Evolutionary conservation across 53 echinoderm and acorn worm species (phyloP), one percentile per base, ranked within the genome.

Genomic region (Antedon mediterranea): DNA sequence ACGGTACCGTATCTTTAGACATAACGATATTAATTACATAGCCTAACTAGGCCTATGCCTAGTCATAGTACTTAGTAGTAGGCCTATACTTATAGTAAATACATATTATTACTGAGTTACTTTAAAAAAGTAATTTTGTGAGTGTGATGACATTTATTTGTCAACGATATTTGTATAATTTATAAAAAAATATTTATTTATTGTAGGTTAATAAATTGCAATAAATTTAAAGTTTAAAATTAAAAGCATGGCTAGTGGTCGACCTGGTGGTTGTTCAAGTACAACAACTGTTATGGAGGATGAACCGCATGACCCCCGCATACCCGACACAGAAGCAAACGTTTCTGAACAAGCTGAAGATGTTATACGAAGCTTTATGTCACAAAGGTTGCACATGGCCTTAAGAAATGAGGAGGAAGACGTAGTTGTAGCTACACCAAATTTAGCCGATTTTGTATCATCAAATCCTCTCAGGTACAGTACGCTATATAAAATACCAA

Each of bases 331-430:
- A 11, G 91, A 91, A 80, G 91, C 89, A 28, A 89, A 89, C 81
- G 95, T 95, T 13, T 79, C 75, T 0, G 89, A 92, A 34, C 91
- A 95, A 79, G 91, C 95, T 28, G 91, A 95, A 31, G 81, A 78
- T 4, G 90, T 95, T 30, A 91, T 95, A 18, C 32, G 89, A 26
- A 95, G 84, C 73, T 95, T 92, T 84, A 88, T 95, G 82, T 92
- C 85, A 42, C 91, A 92, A 31, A 73, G 95, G 34, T 81, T 89
- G 74, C 87, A 92, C 31, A 87, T 85, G 78, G 95, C 91, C 34
- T 80, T 95, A 85, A 89, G 90, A 76, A 85, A 84, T 33, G 80
- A 87, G 71, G 85, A 84, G 20, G 89, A 82, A 72, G 95, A 95
- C 32, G 29, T 93, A 37, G 76, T 83, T 41, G 88, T 90, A 28